phyloP scores from a whole-genome alignment of 2,797 vertebrate genomes.

The Propithecus perrieri region DNA sequence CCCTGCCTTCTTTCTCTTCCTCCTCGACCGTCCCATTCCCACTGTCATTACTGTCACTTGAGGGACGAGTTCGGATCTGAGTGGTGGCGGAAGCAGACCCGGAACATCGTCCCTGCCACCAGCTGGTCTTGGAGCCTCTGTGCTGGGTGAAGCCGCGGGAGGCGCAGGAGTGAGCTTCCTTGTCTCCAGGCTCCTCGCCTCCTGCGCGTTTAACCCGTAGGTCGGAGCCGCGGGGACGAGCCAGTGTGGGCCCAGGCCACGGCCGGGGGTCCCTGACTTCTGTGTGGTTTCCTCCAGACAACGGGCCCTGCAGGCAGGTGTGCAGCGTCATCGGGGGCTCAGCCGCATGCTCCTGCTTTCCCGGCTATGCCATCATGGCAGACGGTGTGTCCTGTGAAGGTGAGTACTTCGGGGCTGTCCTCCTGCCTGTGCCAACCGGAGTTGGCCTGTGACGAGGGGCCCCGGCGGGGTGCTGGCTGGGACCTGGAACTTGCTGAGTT shows the following conservation, averaged over 20 bases:
- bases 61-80: neutral
- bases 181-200: accelerated
- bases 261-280: neutral
- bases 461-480: neutral
- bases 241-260: accelerated
- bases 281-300: conserved; percentile 80
- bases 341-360: conserved; percentile 90
- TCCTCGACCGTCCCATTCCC: neutral
- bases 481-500: neutral
- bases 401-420: conserved; percentile 66
- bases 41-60: neutral
- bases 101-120: neutral
- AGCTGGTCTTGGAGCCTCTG: accelerated
- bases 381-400: conserved; percentile 92
- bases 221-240: neutral
- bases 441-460: neutral
- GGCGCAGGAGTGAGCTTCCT: too few species aligned
- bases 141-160: neutral
- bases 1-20: neutral
- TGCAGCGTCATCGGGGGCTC: conserved; percentile 84
- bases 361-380: conserved; percentile 89
- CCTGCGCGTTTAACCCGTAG: too few species aligned
- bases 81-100: too few species aligned
- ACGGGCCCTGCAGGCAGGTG: conserved; percentile 90
- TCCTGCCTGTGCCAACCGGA: neutral